Evolutionary conservation across 2,888 invertebrate genomes (phyloP).

Genomic region (Sialis fuliginosa): DNA sequence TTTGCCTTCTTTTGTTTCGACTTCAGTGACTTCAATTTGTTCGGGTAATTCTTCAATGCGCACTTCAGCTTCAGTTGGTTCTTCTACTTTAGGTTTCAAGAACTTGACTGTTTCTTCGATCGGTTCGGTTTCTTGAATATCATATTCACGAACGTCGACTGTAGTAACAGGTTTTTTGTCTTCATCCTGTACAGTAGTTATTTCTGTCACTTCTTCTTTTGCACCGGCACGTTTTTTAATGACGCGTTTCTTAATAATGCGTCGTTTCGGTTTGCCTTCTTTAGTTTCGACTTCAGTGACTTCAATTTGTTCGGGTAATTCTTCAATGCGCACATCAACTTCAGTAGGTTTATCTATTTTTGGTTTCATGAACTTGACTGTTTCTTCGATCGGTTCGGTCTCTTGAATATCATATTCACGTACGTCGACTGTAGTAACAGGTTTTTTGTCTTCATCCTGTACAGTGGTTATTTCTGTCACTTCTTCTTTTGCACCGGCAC

Average conservation of each 20-base stretch:
- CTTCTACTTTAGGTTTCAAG: conserved; percentile 5
- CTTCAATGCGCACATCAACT: conserved; percentile 7
- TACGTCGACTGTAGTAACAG: conserved; percentile 19
- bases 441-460: conserved; percentile 13
- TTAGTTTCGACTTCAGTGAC: conserved; percentile 17
- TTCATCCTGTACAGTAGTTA: conserved; percentile 15
- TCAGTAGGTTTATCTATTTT: conserved; percentile 7
- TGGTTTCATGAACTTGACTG: not conserved
- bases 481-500: conserved; percentile 18
- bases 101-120: not conserved
- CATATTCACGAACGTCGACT: conserved; percentile 13
- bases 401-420: conserved; percentile 14
- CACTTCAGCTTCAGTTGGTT: conserved; percentile 7
- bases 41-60: conserved; percentile 13
- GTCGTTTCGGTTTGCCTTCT: conserved; percentile 12
- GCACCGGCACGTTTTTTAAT: conserved; percentile 13
- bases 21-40: conserved; percentile 14
- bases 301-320: conserved; percentile 12
- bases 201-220: conserved; percentile 19
- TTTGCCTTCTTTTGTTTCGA: conserved; percentile 11
- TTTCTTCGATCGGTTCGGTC: conserved; percentile 7
- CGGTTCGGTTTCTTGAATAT: conserved; percentile 8
- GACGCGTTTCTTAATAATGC: conserved; percentile 10
- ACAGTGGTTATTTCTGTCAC: conserved; percentile 24
- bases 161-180: conserved; percentile 19